Evolutionary conservation across 2,113 vertebrate genomes (phyloP).

Genomic region (Pteropus alecto): DNA sequence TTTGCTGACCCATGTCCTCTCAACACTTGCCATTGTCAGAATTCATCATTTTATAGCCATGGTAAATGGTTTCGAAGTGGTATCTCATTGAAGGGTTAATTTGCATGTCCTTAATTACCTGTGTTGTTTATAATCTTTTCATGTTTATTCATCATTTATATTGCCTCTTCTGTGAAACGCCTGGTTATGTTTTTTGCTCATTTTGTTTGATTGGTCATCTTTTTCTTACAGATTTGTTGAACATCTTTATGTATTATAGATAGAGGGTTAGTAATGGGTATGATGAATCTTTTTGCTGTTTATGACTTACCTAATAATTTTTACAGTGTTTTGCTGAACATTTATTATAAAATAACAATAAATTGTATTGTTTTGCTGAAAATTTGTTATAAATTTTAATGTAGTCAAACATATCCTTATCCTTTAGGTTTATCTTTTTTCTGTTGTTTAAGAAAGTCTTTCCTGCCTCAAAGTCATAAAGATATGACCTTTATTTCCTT

Average conservation of each 20-base stretch:
- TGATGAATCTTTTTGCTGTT: neutral
- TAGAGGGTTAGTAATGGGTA: neutral
- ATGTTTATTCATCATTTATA: neutral
- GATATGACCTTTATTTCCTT: neutral
- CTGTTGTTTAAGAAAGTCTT: neutral
- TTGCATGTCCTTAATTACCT: neutral
- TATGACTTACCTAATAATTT: neutral
- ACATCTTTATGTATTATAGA: neutral
- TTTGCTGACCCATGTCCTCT: neutral
- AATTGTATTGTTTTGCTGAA: neutral
- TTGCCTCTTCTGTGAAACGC: neutral
- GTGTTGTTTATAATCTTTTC: neutral
- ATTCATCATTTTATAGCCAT: neutral
- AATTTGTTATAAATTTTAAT: neutral
- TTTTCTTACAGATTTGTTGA: neutral
- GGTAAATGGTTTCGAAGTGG: neutral
- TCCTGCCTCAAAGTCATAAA: neutral
- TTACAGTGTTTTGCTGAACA: neutral
- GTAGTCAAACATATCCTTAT: neutral
- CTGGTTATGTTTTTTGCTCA: neutral
- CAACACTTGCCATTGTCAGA: neutral
- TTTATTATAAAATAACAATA: neutral
- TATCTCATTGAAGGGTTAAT: neutral
- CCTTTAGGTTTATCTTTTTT: neutral
- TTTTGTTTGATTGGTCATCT: neutral